phyloP scores from a whole-genome alignment of 2,888 invertebrate species.

The Anodontia alba region DNA sequence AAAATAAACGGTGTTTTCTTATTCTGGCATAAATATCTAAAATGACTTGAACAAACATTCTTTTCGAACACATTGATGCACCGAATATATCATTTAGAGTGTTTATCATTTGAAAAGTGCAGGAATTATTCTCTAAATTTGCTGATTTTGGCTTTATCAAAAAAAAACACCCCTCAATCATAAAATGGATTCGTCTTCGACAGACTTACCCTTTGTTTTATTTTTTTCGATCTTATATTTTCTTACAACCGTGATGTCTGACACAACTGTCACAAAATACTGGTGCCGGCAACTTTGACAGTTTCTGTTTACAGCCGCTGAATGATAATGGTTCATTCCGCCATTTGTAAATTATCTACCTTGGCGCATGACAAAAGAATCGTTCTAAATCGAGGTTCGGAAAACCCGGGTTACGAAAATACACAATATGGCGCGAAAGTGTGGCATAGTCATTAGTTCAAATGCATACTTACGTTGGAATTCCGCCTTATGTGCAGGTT shows the following conservation, averaged over 20 bases:
- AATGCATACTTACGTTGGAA: neutral
- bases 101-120: too few species aligned
- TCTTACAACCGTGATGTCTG: neutral
- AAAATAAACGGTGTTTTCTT: too few species aligned
- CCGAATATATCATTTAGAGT: too few species aligned
- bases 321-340: conserved; percentile 53
- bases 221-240: neutral
- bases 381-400: conserved; percentile 16
- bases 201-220: neutral
- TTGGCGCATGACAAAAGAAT: conserved; percentile 46
- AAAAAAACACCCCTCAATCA: conserved; percentile 42
- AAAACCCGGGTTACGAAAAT: conserved; percentile 12
- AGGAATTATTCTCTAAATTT: too few species aligned
- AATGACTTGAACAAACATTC: too few species aligned
- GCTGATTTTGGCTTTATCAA: too few species aligned
- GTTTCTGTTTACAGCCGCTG: conserved; percentile 46
- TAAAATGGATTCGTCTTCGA: neutral
- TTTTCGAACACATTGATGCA: too few species aligned
- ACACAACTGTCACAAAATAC: neutral
- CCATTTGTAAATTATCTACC: conserved; percentile 35
- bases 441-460: neutral
- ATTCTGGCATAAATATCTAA: too few species aligned
- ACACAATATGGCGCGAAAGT: neutral
- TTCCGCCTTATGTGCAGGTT: neutral
- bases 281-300: neutral